These are phyloP conservation scores for Galaxias olidus DNA, from an alignment of 2,797 vertebrate species.

Conservation along the genomic window DNA sequence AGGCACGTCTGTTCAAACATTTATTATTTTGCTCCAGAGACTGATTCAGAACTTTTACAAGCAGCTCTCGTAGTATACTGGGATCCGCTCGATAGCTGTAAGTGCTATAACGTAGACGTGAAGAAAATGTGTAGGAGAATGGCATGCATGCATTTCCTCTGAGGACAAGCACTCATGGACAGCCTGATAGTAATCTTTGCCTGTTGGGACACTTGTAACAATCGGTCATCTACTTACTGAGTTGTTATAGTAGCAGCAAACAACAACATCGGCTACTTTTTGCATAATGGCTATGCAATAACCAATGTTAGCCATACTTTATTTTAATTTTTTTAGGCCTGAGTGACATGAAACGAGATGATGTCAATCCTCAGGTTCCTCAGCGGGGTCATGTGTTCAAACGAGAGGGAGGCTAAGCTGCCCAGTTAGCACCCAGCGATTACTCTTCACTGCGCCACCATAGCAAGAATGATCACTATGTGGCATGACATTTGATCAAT, in stretches of 20 bases:
- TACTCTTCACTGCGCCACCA: slow-evolving; percentile 52
- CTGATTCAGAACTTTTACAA: slow-evolving; percentile 4
- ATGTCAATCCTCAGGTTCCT: slow-evolving; percentile 33
- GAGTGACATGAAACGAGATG: background rate
- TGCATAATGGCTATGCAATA: no score
- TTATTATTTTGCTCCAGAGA: slow-evolving; percentile 3
- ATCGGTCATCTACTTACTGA: no score
- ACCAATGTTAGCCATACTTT: background rate
- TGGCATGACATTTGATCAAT: slow-evolving; percentile 76
- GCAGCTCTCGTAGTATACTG: background rate
- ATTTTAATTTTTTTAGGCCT: background rate
- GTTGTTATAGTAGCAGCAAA: no score
- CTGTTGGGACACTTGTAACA: no score
- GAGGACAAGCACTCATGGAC: no score
- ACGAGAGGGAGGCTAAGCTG: slow-evolving; percentile 46
- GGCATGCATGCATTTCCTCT: no score
- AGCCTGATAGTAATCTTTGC: no score
- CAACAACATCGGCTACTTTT: no score
- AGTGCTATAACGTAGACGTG: no score
- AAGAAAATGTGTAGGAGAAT: no score
- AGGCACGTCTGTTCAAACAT: slow-evolving; percentile 11
- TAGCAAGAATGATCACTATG: slow-evolving; percentile 74
- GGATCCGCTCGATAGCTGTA: background rate
- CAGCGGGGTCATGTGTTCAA: slow-evolving; percentile 40
- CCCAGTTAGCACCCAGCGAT: slow-evolving; percentile 69